Evolutionary conservation across 2,888 invertebrate genomes (phyloP).

Genomic region (Pachycephus smyrnensis): DNA sequence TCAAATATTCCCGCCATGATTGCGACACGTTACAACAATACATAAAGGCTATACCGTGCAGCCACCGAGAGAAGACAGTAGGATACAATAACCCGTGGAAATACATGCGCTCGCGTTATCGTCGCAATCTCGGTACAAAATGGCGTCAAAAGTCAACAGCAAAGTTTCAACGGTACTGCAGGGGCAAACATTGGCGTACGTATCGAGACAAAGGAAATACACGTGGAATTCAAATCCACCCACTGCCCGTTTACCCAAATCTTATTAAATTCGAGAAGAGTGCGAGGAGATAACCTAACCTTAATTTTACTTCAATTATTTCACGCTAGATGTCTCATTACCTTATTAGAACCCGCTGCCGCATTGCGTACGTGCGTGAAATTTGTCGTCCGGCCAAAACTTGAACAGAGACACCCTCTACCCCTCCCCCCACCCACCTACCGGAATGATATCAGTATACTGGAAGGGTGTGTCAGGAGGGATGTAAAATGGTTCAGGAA

Average conservation of each 20-base stretch:
- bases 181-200: neutral
- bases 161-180: neutral
- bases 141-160: neutral
- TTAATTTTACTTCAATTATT: neutral
- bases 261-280: no score
- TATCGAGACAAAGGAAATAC: neutral
- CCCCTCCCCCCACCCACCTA: neutral
- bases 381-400: neutral
- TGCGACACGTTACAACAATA: no score
- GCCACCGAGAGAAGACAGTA: no score
- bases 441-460: neutral
- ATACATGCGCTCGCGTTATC: no score
- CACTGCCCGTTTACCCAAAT: rapidly evolving
- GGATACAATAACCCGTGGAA: no score
- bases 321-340: neutral
- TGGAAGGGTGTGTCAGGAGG: neutral
- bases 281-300: no score
- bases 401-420: neutral
- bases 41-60: no score
- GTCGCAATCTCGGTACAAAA: no score
- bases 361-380: neutral
- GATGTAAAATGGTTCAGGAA: neutral
- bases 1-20: no score
- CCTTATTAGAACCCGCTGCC: neutral
- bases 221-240: no score